Percentiles rank a stretch among this genome's conserved stretches.
These are phyloP conservation scores for Hylaeus anthracinus DNA, from an alignment of 1,140 invertebrate species.

Conservation along the genomic window DNA sequence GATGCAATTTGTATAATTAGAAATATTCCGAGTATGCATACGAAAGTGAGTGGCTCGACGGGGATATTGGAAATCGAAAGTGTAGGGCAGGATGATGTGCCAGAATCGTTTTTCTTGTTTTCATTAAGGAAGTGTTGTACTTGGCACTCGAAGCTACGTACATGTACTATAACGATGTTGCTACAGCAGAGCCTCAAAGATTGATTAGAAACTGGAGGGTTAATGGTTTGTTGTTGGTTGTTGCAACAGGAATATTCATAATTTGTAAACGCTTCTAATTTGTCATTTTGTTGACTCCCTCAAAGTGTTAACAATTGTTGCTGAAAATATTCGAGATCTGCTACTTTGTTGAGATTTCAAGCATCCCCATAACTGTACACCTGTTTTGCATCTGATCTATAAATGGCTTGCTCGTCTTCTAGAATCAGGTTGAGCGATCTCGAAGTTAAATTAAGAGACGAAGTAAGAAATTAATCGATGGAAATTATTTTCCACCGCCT, in stretches of 20 bases:
- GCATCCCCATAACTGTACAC: background rate
- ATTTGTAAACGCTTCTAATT: too few species aligned
- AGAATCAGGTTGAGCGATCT: background rate
- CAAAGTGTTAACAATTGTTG: too few species aligned
- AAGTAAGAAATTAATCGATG: background rate
- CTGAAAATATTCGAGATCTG: too few species aligned
- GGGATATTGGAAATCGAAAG: constrained; percentile 22
- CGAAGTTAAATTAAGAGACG: background rate
- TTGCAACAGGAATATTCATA: too few species aligned
- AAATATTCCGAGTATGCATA: background rate
- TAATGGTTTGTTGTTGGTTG: too few species aligned
- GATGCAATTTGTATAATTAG: constrained; percentile 22
- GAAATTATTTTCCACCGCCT: background rate
- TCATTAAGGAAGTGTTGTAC: background rate
- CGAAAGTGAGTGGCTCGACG: background rate
- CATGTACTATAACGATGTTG: too few species aligned
- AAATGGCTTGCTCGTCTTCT: background rate
- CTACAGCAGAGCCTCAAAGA: too few species aligned
- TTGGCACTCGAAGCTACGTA: too few species aligned
- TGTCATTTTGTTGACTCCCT: too few species aligned
- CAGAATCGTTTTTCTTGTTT: background rate
- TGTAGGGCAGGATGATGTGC: constrained; percentile 1
- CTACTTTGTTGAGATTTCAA: too few species aligned
- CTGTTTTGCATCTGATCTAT: background rate
- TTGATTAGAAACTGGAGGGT: too few species aligned